Conservation (phyloP, 2,888 invertebrate genomes). For the Agriopis leucophaearia region DNA sequence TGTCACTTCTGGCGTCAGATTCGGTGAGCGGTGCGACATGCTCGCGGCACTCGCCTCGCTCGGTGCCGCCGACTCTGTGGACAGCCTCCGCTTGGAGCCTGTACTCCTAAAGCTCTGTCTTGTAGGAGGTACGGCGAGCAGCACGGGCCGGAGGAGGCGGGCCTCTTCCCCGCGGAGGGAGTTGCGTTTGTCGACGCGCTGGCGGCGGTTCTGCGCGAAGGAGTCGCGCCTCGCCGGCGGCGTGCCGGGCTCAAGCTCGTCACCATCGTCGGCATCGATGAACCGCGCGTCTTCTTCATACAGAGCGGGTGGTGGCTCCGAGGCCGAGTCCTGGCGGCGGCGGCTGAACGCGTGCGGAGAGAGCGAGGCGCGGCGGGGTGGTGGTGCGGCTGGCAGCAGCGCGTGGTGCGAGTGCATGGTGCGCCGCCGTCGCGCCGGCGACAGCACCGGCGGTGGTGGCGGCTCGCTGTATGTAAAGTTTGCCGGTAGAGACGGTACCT, state of each 20-base stretch:
- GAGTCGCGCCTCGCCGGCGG: conserved; percentile 76
- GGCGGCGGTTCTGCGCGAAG: conserved; percentile 82
- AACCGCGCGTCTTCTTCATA: conserved; percentile 86
- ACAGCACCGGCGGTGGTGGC: conserved; percentile 72
- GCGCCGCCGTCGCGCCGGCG: conserved; percentile 82
- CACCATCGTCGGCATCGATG: conserved; percentile 86
- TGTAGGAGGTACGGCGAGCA: conserved; percentile 73
- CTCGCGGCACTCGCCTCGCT: conserved; percentile 63
- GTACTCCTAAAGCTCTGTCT: conserved; percentile 64
- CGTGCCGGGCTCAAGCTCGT: conserved; percentile 80
- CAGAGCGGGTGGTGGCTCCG: conserved; percentile 76
- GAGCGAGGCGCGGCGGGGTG: conserved; percentile 86
- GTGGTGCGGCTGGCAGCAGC: conserved; percentile 79
- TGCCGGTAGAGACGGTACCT: conserved; percentile 92
- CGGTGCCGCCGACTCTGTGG: conserved; percentile 67
- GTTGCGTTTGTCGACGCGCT: conserved; percentile 77
- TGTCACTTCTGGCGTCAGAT: conserved; percentile 53
- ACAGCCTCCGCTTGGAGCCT: conserved; percentile 64
- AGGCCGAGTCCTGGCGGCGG: conserved; percentile 81
- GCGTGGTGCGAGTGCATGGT: conserved; percentile 88
- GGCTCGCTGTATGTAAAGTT: conserved; percentile 95
- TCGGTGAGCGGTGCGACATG: conserved; percentile 57
- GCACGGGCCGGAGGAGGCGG: conserved; percentile 74
- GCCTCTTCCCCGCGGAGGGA: conserved; percentile 80
- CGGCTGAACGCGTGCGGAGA: conserved; percentile 82